phyloP scores from a whole-genome alignment of 2,797 vertebrate species.

The Myiotriccus ornatus region DNA sequence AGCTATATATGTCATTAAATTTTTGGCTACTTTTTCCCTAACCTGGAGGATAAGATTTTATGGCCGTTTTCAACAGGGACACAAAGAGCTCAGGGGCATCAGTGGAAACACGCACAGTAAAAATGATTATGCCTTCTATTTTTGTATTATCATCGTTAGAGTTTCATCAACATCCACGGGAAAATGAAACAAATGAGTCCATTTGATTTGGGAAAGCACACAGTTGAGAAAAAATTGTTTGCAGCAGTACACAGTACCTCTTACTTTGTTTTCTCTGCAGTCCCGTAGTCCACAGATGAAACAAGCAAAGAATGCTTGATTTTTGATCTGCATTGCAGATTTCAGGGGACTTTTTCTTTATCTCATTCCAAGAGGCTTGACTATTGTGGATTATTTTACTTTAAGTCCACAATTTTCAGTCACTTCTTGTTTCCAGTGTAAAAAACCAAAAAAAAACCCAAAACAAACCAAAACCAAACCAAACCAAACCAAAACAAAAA shows the following conservation, averaged over 20 bases:
- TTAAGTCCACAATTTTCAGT: neutral
- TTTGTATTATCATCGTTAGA: neutral
- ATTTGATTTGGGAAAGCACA: neutral
- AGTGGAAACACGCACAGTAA: neutral
- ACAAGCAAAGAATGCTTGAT: neutral
- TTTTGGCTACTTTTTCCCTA: neutral
- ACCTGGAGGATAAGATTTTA: neutral
- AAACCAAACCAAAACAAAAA: too few relatives aligned
- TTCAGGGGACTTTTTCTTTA: neutral
- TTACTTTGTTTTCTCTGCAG: neutral
- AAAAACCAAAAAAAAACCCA: too few relatives aligned
- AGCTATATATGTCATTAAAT: neutral
- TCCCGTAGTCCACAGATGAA: neutral
- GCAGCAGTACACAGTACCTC: neutral
- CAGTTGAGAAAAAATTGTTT: neutral
- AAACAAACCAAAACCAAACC: too few relatives aligned
- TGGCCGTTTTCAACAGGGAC: neutral
- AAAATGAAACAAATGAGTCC: neutral
- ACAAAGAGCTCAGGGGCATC: neutral
- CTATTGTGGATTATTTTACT: neutral
- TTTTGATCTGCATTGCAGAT: conserved; percentile 41
- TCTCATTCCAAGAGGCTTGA: neutral
- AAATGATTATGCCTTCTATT: neutral
- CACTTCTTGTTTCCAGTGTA: neutral
- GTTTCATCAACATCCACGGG: neutral